Evolutionary conservation across 2,888 invertebrate species (phyloP), one percentile per base, ranked within the genome.

Genomic region (Cheilosia soror): DNA sequence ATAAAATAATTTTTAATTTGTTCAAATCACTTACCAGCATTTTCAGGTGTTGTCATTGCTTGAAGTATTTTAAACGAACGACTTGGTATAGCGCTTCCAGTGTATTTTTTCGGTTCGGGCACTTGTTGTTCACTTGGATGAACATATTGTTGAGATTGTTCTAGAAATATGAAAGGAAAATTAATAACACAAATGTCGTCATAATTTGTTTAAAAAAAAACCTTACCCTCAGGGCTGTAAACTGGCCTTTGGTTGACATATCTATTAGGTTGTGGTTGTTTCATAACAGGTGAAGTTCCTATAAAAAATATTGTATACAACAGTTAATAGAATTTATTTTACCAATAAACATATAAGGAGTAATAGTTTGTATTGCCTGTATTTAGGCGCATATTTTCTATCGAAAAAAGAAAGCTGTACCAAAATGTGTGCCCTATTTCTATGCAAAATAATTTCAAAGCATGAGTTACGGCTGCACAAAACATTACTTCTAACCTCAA

Each of bases 11-110:
- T 25, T 29, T 68, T 42, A 71, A 69, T 20, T 42, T 55, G 60
- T 11, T 37, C 37, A 37, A 37, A 55, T 49, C 7, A 93, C 94
- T 94, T 93, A 95, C 95, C 95, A 91, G 94, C 93, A 90, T 93
- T 93, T 89, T 95, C 95, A 75, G 95, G 95, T 84, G 94, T 94
- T 87, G 96, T 96, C 96, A 96, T 96, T 65, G 95, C 95, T 92
- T 97, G 96, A 73, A 97, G 92, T 90, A 96, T 95, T 92, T 95
- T 95, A 92, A 97, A 97, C 49, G 96, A 96, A 91, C 96, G 94
- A 87, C 96, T 96, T 69, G 97, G 97, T 91, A 97, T 97, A 87
- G 95, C 94, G 89, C 95, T 95, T 72, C 96, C 96, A 89, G 94
- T 95, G 90, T 96, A 96, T 90, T 95, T 95, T 90, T 94, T 95